Evolutionary conservation across 2,797 vertebrate species (phyloP).

Genomic region (Menidia menidia): DNA sequence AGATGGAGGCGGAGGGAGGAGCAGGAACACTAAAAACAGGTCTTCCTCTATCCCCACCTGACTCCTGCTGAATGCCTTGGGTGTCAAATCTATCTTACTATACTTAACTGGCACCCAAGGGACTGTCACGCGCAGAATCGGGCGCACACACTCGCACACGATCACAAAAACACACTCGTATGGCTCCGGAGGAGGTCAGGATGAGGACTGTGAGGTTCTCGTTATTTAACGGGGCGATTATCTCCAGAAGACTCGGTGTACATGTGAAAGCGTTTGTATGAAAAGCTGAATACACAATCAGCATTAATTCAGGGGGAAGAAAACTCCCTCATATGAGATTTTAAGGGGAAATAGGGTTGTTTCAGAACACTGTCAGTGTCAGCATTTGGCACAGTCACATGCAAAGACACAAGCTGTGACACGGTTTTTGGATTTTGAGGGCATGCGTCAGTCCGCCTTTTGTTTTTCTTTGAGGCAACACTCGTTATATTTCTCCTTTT

Average conservation of each 20-base stretch:
- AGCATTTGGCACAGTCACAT: no score
- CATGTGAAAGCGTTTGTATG: slow-evolving; percentile 1
- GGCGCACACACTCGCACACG: slow-evolving; percentile 1
- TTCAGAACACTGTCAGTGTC: no score
- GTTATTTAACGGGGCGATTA: slow-evolving; percentile 56
- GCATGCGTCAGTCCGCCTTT: no score
- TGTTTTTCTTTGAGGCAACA: no score
- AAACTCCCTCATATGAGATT: no score
- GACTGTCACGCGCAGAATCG: slow-evolving; percentile 24
- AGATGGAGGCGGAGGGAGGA: slow-evolving; percentile 14
- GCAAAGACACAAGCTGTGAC: no score
- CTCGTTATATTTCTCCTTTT: no score
- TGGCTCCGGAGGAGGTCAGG: slow-evolving; percentile 39
- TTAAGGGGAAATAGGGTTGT: no score
- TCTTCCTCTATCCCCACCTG: slow-evolving; percentile 34
- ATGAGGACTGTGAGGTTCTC: slow-evolving; percentile 31
- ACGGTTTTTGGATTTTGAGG: no score
- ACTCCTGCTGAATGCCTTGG: slow-evolving; percentile 54
- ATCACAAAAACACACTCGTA: slow-evolving; percentile 10
- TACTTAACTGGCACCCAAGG: slow-evolving; percentile 67
- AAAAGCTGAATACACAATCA: not conserved
- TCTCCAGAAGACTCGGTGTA: slow-evolving; percentile 1
- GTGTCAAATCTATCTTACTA: slow-evolving; percentile 71
- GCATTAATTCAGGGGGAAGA: no score
- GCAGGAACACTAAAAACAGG: slow-evolving; percentile 31